Percentiles rank a stretch among this genome's conserved stretches.
phyloP scores from a whole-genome alignment of 1,140 invertebrate genomes.

The Caerostris darwini region DNA sequence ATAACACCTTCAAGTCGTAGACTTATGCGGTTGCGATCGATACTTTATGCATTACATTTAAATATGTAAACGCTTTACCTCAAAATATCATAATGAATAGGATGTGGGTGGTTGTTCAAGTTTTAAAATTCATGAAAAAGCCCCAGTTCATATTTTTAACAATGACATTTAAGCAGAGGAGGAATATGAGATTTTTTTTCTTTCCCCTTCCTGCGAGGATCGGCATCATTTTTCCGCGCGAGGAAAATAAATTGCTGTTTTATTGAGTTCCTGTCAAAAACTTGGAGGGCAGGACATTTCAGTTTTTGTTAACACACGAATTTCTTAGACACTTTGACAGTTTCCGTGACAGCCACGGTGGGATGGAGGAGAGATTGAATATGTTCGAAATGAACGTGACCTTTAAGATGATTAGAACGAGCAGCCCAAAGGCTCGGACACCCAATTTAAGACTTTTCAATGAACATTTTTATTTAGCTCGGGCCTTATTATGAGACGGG shows the following conservation, averaged over 20 bases:
- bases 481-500: too few species aligned
- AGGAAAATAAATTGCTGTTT: slow-evolving; percentile 6
- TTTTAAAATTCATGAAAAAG: not conserved
- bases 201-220: not conserved
- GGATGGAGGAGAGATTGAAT: not conserved
- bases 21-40: too few species aligned
- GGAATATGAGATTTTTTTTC: not conserved
- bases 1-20: too few species aligned
- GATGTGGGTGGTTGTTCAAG: too few species aligned
- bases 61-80: too few species aligned
- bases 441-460: too few species aligned
- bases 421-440: not conserved
- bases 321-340: slow-evolving; percentile 27
- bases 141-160: not conserved
- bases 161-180: not conserved
- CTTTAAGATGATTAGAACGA: not conserved
- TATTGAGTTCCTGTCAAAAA: slow-evolving; percentile 80
- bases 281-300: slow-evolving; percentile 80
- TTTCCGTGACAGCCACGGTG: not conserved
- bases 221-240: not conserved
- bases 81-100: too few species aligned
- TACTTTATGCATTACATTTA: too few species aligned
- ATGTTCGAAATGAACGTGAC: not conserved
- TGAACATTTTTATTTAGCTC: too few species aligned
- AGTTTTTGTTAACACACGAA: not conserved